A percentile compares a stretch with the other conserved stretches of the same genome.
These are phyloP conservation scores for Macrophya alboannulata DNA, from an alignment of 2,888 invertebrate species.

Conservation along the genomic window DNA sequence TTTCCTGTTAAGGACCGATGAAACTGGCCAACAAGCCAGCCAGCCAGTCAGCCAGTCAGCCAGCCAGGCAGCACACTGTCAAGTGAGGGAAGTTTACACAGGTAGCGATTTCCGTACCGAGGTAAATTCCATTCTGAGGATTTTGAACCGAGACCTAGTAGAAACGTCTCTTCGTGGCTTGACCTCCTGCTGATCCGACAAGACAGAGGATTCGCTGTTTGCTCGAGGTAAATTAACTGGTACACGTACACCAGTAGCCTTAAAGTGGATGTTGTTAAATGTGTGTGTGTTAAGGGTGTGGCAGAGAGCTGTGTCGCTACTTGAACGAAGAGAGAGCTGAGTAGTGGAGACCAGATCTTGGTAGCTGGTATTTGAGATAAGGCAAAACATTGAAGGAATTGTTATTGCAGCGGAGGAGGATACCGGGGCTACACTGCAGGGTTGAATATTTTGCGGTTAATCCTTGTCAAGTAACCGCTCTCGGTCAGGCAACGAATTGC, in stretches of 20 bases:
- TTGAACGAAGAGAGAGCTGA: constrained; percentile 9
- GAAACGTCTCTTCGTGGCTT: not conserved
- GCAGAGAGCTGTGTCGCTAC: constrained; percentile 12
- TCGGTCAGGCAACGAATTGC: constrained; percentile 22
- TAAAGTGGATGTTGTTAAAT: not conserved
- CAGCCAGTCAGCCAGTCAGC: not conserved
- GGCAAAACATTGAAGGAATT: constrained; percentile 43
- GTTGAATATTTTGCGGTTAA: constrained; percentile 47
- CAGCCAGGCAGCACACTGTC: not conserved
- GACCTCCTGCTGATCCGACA: constrained; percentile 1
- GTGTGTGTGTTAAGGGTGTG: not conserved
- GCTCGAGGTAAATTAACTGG: constrained; percentile 26
- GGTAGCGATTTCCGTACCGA: not conserved
- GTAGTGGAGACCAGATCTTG: not conserved
- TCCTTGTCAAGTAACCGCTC: constrained; percentile 30
- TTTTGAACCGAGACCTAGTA: not conserved
- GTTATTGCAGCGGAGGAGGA: not conserved
- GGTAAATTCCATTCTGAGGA: not conserved
- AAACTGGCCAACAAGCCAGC: not conserved
- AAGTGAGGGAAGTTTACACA: not conserved
- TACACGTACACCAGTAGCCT: not conserved
- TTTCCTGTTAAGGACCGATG: constrained; percentile 22
- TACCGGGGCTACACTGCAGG: not conserved
- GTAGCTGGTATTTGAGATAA: constrained; percentile 14
- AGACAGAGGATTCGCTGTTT: constrained; percentile 26